Evolutionary conservation across 2,888 invertebrate species (phyloP).

Genomic region (Lepidonotus clava): DNA sequence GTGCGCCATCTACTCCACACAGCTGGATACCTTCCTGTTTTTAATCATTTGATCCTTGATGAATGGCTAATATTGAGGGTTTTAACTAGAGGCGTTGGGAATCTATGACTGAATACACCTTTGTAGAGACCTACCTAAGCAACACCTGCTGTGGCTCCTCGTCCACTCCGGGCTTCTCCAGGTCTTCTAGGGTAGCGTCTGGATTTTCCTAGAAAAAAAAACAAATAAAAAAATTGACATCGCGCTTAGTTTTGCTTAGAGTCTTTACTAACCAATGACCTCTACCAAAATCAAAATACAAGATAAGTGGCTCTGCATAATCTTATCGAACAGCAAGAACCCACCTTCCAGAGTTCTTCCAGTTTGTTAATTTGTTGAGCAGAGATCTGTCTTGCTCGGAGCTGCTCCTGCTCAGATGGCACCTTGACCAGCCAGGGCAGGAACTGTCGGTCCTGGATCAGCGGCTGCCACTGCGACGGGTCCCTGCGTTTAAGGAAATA

Average conservation of each 20-base stretch:
- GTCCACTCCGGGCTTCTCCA: conserved; percentile 98
- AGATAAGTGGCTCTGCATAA: too few relatives aligned
- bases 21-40: too few relatives aligned
- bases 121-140: conserved; percentile 81
- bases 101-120: too few relatives aligned
- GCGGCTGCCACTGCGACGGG: conserved; percentile 98
- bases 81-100: too few relatives aligned
- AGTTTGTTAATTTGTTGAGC: conserved; percentile 98
- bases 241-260: too few relatives aligned
- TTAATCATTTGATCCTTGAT: too few relatives aligned
- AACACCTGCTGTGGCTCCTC: conserved; percentile 97
- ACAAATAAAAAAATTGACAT: too few relatives aligned
- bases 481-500: conserved; percentile 83
- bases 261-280: too few relatives aligned
- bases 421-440: conserved; percentile 94
- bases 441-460: conserved; percentile 97
- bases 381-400: conserved; percentile 96
- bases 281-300: too few relatives aligned
- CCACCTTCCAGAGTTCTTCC: conserved; percentile 96
- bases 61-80: too few relatives aligned
- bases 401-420: conserved; percentile 97
- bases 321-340: too few relatives aligned
- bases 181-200: conserved; percentile 97
- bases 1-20: too few relatives aligned
- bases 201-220: conserved; percentile 91